Percentiles rank a stretch among this genome's conserved stretches.
Evolutionary conservation across 2,113 vertebrate genomes (phyloP).

Genomic region (Mustelus asterias): DNA sequence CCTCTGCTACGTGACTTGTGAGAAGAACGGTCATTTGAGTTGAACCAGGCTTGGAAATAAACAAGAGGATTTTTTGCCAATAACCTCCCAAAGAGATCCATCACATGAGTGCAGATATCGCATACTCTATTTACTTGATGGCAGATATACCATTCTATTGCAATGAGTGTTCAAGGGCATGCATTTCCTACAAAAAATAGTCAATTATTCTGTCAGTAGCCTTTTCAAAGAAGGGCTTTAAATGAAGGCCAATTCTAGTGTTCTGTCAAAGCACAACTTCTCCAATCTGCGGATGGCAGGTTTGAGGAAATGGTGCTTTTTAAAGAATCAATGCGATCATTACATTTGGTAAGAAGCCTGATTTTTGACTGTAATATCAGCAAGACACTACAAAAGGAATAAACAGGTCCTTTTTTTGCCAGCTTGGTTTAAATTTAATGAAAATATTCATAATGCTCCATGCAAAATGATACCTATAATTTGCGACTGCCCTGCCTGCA

Average conservation of each 20-base stretch:
- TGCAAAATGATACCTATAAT: conserved; percentile 11
- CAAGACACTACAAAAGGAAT: not conserved
- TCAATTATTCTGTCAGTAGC: not conserved
- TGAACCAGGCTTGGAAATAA: not conserved
- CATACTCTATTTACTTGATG: too few relatives aligned
- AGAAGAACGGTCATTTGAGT: not conserved
- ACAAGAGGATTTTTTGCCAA: not conserved
- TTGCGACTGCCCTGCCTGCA: not conserved
- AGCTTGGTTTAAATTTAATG: not conserved
- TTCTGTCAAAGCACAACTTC: not conserved
- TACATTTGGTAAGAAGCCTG: not conserved
- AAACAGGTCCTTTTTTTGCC: not conserved
- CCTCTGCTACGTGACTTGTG: not conserved
- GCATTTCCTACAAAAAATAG: not conserved
- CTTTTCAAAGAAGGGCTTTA: not conserved
- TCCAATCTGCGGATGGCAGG: not conserved
- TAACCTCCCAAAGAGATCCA: not conserved
- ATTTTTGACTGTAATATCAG: conserved; percentile 12
- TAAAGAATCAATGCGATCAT: not conserved
- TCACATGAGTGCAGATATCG: not conserved
- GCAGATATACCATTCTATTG: not conserved
- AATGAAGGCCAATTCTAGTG: not conserved
- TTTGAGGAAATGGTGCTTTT: not conserved
- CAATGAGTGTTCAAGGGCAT: not conserved
- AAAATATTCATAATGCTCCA: conserved; percentile 14